Percentiles rank a stretch among this genome's conserved stretches.
These are phyloP conservation scores for Odontothrips loti DNA, from an alignment of 2,888 invertebrate genomes.

Conservation along the genomic window DNA sequence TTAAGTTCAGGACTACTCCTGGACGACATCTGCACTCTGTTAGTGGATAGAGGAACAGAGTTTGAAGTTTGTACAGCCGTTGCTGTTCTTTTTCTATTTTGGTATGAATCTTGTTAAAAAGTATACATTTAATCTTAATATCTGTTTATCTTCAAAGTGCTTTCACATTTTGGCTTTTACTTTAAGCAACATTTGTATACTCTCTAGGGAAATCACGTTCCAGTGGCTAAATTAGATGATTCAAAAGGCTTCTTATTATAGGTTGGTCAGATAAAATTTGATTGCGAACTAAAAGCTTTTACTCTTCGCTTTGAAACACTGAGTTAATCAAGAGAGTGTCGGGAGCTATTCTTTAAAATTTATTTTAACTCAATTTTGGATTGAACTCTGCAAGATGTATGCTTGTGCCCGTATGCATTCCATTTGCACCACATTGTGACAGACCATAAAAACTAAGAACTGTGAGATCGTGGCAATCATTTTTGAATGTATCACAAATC, in stretches of 20 bases:
- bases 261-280: background rate
- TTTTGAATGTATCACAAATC: background rate
- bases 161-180: background rate
- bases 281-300: background rate
- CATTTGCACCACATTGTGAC: constrained; percentile 20
- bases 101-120: background rate
- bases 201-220: background rate
- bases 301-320: too few relatives aligned
- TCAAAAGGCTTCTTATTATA: background rate
- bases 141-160: background rate
- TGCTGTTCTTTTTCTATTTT: background rate
- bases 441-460: background rate
- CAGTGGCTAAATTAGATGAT: background rate
- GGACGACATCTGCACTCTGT: background rate
- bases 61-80: background rate
- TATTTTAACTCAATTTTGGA: too few relatives aligned
- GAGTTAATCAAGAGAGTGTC: too few relatives aligned
- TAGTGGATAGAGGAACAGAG: background rate
- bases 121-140: background rate
- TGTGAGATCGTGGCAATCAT: constrained; percentile 9
- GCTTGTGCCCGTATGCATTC: background rate
- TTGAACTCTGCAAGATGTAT: background rate
- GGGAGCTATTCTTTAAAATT: too few relatives aligned
- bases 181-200: background rate
- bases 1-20: background rate